Conservation (phyloP, 2,797 vertebrate species). For the Neopelma chrysocephalum region DNA sequence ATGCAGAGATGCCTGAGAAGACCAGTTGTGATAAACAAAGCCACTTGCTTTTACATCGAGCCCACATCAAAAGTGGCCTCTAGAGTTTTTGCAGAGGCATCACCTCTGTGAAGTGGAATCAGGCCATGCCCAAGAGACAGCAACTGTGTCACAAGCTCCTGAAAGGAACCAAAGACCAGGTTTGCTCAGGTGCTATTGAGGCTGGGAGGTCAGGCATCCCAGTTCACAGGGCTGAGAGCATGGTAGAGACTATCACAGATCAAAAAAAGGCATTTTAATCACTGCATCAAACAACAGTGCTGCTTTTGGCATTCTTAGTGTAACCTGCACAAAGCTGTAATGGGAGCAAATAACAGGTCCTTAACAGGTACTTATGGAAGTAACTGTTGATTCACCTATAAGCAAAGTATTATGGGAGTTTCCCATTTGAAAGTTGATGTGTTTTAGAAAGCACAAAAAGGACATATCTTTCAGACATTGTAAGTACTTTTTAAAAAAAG, state of each 20-base stretch:
- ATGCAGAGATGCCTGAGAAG: neutral
- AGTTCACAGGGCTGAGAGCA: neutral
- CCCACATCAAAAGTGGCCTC: neutral
- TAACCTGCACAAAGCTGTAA: neutral
- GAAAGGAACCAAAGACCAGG: neutral
- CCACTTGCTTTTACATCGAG: neutral
- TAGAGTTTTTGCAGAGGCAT: neutral
- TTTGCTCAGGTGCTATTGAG: neutral
- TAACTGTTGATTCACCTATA: neutral
- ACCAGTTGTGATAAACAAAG: neutral
- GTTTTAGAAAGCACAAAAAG: neutral
- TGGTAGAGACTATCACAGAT: neutral
- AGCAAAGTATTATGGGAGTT: neutral
- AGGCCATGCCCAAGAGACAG: neutral
- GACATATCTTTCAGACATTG: neutral
- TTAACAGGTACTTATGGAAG: no score
- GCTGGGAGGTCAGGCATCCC: neutral
- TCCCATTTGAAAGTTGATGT: neutral
- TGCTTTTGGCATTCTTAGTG: neutral
- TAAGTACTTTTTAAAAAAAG: neutral
- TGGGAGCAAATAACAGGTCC: neutral
- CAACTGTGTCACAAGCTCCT: neutral
- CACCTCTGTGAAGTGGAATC: neutral
- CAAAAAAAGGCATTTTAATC: neutral
- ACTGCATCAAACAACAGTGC: neutral